Percentiles rank a stretch among this genome's conserved stretches.
These are phyloP conservation scores for Trinectes maculatus DNA, from an alignment of 2,113 vertebrate species.

Conservation along the genomic window DNA sequence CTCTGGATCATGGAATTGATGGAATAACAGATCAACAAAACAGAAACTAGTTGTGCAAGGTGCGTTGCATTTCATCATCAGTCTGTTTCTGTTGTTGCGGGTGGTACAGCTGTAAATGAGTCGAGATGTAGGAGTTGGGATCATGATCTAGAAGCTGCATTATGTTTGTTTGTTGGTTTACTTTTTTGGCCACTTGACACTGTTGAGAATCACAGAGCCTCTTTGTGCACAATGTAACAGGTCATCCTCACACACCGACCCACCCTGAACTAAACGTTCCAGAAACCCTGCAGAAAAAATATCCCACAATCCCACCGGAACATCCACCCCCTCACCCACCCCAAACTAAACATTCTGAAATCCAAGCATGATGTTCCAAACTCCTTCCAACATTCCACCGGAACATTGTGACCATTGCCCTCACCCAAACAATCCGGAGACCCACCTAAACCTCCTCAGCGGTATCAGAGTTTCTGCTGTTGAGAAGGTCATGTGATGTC, in stretches of 20 bases:
- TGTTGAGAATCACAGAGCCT: no score
- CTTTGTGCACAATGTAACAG: no score
- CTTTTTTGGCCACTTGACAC: not conserved
- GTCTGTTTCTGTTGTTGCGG: not conserved
- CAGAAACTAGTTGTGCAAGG: not conserved
- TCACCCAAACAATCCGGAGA: slow-evolving; percentile 15
- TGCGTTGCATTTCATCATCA: not conserved
- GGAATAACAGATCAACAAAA: no score
- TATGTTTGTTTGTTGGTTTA: not conserved
- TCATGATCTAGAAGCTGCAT: not conserved
- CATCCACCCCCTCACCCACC: not conserved
- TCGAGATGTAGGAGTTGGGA: no score
- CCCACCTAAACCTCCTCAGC: not conserved
- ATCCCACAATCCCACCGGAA: not conserved
- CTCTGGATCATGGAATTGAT: no score
- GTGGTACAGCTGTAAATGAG: not conserved
- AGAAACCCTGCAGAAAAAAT: not conserved
- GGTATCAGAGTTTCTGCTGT: slow-evolving; percentile 18
- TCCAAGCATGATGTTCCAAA: slow-evolving; percentile 1
- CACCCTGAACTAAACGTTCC: slow-evolving; percentile 13
- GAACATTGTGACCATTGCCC: slow-evolving; percentile 9
- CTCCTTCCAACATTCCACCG: not conserved
- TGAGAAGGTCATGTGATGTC: slow-evolving; percentile 30
- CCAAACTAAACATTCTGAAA: slow-evolving; percentile 13
- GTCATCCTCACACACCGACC: no score